Evolutionary conservation across 2,888 invertebrate species (phyloP).

Genomic region (Pantelozetes paolii): DNA sequence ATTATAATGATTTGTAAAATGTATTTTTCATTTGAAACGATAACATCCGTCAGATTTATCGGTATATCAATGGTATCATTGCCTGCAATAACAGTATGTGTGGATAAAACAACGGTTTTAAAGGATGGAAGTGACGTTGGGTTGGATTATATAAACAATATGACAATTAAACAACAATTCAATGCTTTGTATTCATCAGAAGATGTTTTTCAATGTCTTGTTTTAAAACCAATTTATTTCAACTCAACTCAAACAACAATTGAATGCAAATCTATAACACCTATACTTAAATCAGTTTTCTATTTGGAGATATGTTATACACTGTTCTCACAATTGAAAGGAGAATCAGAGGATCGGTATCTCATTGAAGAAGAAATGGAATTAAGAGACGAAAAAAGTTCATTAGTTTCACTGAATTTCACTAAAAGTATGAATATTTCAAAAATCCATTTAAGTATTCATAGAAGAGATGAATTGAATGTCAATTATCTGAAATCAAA

Average conservation of each 20-base stretch:
- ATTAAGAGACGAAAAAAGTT: neutral
- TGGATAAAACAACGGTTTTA: neutral
- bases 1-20: neutral
- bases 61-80: neutral
- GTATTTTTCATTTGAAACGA: neutral
- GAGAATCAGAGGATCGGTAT: neutral
- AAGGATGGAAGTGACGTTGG: neutral
- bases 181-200: neutral
- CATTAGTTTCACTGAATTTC: neutral
- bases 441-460: neutral
- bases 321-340: neutral
- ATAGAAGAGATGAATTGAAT: neutral
- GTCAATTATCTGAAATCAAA: neutral
- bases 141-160: neutral
- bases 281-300: neutral
- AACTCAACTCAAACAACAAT: neutral
- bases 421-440: neutral
- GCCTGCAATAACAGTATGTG: neutral
- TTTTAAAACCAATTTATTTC: neutral
- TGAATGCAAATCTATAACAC: neutral
- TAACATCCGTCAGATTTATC: neutral
- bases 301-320: neutral
- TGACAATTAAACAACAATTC: neutral
- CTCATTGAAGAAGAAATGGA: neutral
- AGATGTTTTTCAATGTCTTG: neutral